Conservation (phyloP, 2,113 vertebrate species). For the Gnathonemus echidnorhynchus region DNA sequence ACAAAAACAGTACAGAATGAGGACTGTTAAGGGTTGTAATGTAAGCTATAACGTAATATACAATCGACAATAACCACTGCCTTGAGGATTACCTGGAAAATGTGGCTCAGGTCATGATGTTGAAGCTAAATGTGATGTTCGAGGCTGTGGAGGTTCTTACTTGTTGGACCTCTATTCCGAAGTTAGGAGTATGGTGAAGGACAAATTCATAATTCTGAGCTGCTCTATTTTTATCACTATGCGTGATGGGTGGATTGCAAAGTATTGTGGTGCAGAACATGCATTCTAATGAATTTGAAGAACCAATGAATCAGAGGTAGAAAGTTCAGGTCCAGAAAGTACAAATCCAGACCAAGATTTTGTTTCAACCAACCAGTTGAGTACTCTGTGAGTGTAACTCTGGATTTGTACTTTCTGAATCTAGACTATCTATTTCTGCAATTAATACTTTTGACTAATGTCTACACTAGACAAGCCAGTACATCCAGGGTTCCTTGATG, state of each 20-base stretch:
- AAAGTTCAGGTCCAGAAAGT: too few relatives aligned
- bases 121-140: background rate
- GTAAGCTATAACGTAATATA: background rate
- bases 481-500: background rate
- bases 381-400: too few relatives aligned
- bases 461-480: background rate
- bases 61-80: background rate
- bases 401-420: too few relatives aligned
- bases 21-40: background rate
- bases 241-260: background rate
- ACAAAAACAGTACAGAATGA: background rate
- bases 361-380: too few relatives aligned
- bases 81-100: background rate
- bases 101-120: background rate
- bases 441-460: background rate
- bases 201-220: background rate
- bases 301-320: background rate
- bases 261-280: background rate
- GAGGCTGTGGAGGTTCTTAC: background rate
- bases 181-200: background rate
- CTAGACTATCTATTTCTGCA: too few relatives aligned
- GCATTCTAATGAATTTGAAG: background rate
- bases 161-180: background rate
- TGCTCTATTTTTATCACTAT: background rate
- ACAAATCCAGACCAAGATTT: too few relatives aligned